Percentiles rank a stretch among this genome's conserved stretches.
Conservation (phyloP, 1,140 invertebrate genomes). For the Scylla paramamosain region DNA sequence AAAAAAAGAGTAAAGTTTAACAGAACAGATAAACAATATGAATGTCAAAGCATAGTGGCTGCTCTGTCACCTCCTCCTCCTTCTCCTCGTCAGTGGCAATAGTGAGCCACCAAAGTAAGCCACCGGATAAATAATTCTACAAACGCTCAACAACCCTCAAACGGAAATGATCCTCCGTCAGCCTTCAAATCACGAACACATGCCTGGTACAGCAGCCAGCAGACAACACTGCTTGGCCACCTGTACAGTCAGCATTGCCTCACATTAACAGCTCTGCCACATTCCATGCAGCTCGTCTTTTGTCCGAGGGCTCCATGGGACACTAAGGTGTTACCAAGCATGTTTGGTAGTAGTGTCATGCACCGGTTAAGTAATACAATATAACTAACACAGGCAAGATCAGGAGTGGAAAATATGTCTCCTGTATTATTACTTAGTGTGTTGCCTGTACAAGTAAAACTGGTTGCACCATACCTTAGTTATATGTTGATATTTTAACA, state of each 20-base stretch:
- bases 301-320: neutral
- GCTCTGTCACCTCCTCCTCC: neutral
- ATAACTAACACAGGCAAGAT: too few species aligned
- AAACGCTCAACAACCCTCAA: neutral
- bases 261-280: neutral
- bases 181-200: neutral
- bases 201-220: neutral
- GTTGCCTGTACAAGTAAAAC: too few species aligned
- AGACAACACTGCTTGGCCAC: neutral
- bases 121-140: neutral
- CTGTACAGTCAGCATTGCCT: neutral
- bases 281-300: neutral
- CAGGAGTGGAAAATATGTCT: too few species aligned
- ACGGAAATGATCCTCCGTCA: neutral
- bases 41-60: neutral
- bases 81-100: neutral
- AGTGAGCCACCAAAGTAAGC: neutral
- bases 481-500: too few species aligned
- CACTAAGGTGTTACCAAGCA: too few species aligned
- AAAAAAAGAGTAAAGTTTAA: conserved; percentile 24
- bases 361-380: too few species aligned
- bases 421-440: too few species aligned
- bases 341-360: too few species aligned
- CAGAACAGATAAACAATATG: conserved; percentile 36
- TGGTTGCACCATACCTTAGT: too few species aligned